Conservation (phyloP, 2,113 vertebrate species). For the Ellobius talpinus region DNA sequence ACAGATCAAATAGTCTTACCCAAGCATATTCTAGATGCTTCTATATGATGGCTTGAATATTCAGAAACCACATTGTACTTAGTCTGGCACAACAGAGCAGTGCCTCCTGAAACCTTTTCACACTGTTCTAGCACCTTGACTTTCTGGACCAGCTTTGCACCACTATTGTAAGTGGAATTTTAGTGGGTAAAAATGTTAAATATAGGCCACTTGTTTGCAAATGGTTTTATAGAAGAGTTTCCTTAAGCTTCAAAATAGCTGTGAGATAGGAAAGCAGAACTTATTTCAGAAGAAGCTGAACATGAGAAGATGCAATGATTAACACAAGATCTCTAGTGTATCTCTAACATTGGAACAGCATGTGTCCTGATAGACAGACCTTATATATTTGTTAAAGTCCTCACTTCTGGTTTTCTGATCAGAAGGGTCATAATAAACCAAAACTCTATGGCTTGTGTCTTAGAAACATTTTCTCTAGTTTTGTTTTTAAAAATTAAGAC, state of each 20-base stretch:
- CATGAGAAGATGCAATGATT: slow-evolving; percentile 24
- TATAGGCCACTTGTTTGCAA: neutral
- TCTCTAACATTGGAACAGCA: neutral
- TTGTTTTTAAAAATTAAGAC: neutral
- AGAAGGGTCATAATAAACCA: neutral
- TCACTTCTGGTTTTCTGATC: neutral
- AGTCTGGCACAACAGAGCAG: neutral
- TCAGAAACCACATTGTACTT: neutral
- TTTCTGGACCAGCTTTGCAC: neutral
- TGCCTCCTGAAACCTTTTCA: neutral
- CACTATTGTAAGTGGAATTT: neutral
- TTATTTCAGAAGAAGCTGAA: neutral
- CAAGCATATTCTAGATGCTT: neutral
- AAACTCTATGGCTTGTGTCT: neutral
- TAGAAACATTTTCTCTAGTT: slow-evolving; percentile 9
- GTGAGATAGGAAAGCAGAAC: neutral
- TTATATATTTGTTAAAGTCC: neutral
- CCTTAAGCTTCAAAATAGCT: slow-evolving; percentile 27
- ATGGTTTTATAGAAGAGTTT: neutral
- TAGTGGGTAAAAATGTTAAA: neutral
- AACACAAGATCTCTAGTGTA: neutral
- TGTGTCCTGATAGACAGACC: neutral
- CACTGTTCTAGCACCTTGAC: neutral
- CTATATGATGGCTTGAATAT: neutral
- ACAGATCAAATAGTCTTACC: neutral